These are phyloP conservation scores for Apostichopus leukothele DNA, from an alignment of 53 echinoderm and acorn worm species.

Conservation along the genomic window DNA sequence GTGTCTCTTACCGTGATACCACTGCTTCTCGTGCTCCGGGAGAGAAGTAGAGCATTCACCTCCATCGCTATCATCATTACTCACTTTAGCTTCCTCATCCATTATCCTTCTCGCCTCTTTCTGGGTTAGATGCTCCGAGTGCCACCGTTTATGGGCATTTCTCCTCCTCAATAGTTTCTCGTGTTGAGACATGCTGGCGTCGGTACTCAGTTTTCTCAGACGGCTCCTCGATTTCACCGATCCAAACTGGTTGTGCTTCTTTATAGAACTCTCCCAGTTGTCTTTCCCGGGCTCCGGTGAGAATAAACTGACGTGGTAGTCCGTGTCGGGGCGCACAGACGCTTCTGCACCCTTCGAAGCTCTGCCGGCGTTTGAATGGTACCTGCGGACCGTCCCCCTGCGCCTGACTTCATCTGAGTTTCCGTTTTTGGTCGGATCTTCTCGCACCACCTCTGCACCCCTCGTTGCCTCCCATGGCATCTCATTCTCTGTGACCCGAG, in stretches of 20 bases:
- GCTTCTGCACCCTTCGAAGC: conserved; percentile 3
- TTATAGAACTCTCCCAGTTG: background rate
- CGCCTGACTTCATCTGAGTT: background rate
- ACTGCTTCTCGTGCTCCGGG: background rate
- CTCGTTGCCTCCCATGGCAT: conserved; percentile 1
- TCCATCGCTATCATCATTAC: background rate
- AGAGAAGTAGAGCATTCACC: conserved; percentile 17
- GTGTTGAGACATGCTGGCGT: background rate
- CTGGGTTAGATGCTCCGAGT: conserved; percentile 36
- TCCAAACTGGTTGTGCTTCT: conserved; percentile 5
- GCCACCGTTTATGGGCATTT: conserved; percentile 48
- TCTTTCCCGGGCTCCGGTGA: background rate
- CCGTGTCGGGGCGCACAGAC: background rate
- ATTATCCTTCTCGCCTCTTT: conserved; percentile 21
- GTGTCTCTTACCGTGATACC: conserved; percentile 12
- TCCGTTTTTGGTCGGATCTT: background rate
- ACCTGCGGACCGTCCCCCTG: background rate
- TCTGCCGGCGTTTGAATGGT: background rate
- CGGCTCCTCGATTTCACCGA: conserved; percentile 16
- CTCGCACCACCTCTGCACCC: background rate
- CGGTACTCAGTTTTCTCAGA: conserved; percentile 17
- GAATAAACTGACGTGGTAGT: background rate
- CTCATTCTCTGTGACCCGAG: background rate
- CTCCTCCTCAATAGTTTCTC: conserved; percentile 32
- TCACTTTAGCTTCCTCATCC: background rate